Base-by-base conservation (phyloP, 1,140 invertebrate genomes). In the Stegodyphus mimosarum region DNA sequence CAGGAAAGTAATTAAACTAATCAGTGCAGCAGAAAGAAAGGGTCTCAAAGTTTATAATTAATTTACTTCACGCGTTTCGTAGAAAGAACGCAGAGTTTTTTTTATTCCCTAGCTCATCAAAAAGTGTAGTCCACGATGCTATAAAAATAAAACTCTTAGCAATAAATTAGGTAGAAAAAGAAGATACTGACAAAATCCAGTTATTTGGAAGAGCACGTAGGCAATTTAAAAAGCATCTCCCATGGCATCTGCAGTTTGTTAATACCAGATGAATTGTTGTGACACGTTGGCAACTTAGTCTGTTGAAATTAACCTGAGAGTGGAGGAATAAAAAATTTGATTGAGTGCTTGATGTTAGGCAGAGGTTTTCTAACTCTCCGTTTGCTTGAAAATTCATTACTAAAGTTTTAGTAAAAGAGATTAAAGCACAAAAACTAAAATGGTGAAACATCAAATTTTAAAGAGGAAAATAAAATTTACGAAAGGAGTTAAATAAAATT, bases 1-100 rank as follows among this genome's bases (percentile, higher is more conserved):
- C 78, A 72, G 78, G 70, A 81, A 81, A 81, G 78, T 81, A 81
- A 81, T 81, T 81, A 81, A 81, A 81, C 78, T 81, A 81, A 81
- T 81, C 78, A 81, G 78, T 81, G 78, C 78, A 81, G 78, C 70
- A 81, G 78, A 81, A 81, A 81, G 69, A 81, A 71, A 50, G 64
- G 49, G 63, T 10, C 69, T 72, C 78, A 69, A 72, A 81, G 78
- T 81, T 81, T 81, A 81, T 71, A 81, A 81, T 81, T 81, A 81
- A 81, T 81, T 81, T 81, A 81, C 78, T 81, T 55, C 48, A 63
- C 49, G 78, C 69, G 64, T 50, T 67, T 52, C 50, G 60, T 63
- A 33, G 49, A 52, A 63, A 60, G 50, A 77, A 66, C 10, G 53
- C 33, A 33, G 33, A 7, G 15, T 49, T 72, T 81, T 81, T 80